These are phyloP conservation scores for Pyrocoelia pectoralis DNA, from an alignment of 2,888 invertebrate genomes.

Conservation along the genomic window DNA sequence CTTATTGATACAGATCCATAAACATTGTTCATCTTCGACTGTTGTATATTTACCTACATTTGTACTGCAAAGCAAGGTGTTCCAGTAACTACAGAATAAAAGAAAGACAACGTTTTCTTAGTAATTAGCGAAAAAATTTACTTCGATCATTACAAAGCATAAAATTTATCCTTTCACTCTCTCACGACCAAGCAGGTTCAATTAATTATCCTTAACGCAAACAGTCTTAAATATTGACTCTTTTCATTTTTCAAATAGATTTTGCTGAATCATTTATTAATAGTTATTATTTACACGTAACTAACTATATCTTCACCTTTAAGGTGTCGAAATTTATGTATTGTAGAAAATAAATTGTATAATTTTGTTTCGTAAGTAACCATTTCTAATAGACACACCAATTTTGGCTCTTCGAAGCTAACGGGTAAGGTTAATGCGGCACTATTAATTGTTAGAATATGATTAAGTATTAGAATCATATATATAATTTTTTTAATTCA, in stretches of 20 bases:
- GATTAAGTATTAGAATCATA: not conserved
- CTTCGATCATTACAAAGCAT: too few species aligned
- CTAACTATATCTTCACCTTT: not conserved
- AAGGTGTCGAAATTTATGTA: not conserved
- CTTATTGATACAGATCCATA: too few species aligned
- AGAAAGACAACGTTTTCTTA: too few species aligned
- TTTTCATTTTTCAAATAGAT: not conserved
- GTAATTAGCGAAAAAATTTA: too few species aligned
- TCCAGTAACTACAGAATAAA: too few species aligned
- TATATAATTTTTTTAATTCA: not conserved
- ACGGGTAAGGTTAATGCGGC: not conserved
- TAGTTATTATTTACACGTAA: not conserved
- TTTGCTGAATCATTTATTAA: conserved; percentile 1
- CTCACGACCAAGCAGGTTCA: not conserved
- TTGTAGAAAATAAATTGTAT: not conserved
- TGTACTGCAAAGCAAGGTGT: too few species aligned
- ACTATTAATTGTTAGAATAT: not conserved
- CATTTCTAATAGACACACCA: not conserved
- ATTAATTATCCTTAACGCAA: conserved; percentile 1
- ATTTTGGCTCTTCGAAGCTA: not conserved
- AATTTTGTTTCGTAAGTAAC: not conserved
- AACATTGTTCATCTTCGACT: too few species aligned
- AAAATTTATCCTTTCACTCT: not conserved
- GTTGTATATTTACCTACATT: too few species aligned
- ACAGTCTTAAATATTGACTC: not conserved